A percentile compares a stretch with the other conserved stretches of the same genome.
These are phyloP conservation scores for Capreolus pygargus DNA, from an alignment of 2,113 vertebrate genomes.

Conservation along the genomic window DNA sequence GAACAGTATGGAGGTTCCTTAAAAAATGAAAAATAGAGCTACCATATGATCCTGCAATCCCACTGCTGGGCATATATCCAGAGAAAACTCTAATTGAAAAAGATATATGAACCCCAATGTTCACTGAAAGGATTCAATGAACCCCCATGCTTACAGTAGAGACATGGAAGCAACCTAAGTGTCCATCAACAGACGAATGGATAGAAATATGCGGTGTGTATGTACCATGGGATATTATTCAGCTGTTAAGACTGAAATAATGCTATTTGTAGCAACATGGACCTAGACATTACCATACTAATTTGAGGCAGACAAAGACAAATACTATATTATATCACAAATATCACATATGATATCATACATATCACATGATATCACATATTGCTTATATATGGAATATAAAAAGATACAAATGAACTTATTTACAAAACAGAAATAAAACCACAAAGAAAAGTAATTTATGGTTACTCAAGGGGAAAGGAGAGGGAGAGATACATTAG, in stretches of 20 bases:
- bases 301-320: not conserved
- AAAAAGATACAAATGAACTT: not conserved
- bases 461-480: not conserved
- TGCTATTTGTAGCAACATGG: not conserved
- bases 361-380: not conserved
- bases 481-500: not conserved
- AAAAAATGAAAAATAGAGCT: not conserved
- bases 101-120: not conserved
- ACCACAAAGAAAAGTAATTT: not conserved
- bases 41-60: not conserved
- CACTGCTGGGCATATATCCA: not conserved
- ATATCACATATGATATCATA: not conserved
- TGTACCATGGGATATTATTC: not conserved
- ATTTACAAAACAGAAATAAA: not conserved
- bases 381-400: not conserved
- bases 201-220: not conserved
- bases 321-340: not conserved
- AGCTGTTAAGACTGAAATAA: not conserved
- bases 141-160: not conserved
- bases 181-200: not conserved
- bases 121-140: not conserved
- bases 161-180: not conserved
- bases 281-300: not conserved
- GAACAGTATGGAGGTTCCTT: not conserved
- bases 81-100: not conserved